Evolutionary conservation across 1,140 invertebrate species (phyloP), one percentile per base, ranked within the genome.

Genomic region (Halesus radiatus): DNA sequence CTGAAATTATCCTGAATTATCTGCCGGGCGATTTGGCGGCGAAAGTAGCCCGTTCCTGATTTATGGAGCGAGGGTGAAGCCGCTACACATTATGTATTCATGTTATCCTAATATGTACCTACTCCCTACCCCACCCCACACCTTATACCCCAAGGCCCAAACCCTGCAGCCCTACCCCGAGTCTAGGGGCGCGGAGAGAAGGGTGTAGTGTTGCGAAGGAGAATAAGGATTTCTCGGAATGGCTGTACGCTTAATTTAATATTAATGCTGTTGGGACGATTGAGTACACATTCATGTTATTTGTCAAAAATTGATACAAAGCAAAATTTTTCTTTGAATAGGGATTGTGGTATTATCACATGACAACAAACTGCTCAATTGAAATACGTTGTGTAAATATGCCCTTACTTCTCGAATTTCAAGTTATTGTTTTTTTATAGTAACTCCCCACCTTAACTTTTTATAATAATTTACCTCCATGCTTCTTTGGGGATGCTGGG

Each of bases 31-130:
- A 52, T 72, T 72, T 72, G 16, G 68, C 10, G 45, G 22, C 22
- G 50, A 52, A 66, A 72, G 68, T 53, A 72, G 68, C 26, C 50
- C 52, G 22, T 18, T 50, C 68, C 20, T 72, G 68, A 72, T 72
- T 72, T 72, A 72, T 26, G 68, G 22, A 20, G 45, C 20, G 45
- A 72, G 68, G 68, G 68, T 23, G 22, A 52, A 52, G 18, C 26
- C 18, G 50, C 22, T 72, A 52, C 54, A 52, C 20, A 72, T 72
- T 54, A 72, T 16, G 22, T 72, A 72, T 72, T 72, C 68, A 72
- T 72, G 68, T 72, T 72, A 72, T 72, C 68, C 68, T 72, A 72
- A 72, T 72, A 52, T 72, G 68, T 72, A 72, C 45, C 68, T 72
- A 26, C 45, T 5, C 3, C 13, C 64, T 8, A 18, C n/a, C 62